These are phyloP conservation scores for Falcunculus frontatus DNA, from an alignment of 2,113 vertebrate species.

Conservation along the genomic window DNA sequence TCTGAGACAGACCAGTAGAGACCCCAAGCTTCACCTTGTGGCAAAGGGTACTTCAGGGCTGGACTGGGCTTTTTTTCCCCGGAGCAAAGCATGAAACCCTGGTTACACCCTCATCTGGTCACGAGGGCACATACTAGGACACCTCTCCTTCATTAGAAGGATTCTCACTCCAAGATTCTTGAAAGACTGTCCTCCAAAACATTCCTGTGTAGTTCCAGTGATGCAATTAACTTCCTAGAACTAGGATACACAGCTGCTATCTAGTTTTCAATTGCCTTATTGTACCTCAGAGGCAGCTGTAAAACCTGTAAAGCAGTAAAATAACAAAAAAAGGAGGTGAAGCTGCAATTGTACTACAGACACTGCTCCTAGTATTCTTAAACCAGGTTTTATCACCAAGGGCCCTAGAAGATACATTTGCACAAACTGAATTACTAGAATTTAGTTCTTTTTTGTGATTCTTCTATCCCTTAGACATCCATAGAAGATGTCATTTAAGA, in stretches of 20 bases:
- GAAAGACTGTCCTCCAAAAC: neutral
- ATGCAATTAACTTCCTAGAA: neutral
- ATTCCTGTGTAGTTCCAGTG: neutral
- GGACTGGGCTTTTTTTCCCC: neutral
- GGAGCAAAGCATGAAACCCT: neutral
- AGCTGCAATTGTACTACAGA: neutral
- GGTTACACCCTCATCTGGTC: rapidly evolving
- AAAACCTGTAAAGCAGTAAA: neutral
- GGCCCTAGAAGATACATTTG: neutral
- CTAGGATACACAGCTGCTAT: neutral
- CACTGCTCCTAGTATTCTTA: neutral
- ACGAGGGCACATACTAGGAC: neutral
- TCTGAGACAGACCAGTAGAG: rapidly evolving
- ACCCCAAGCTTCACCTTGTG: neutral
- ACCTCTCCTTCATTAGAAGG: neutral
- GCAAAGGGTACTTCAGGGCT: neutral
- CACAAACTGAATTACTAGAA: neutral
- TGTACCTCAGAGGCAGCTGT: neutral
- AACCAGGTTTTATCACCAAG: neutral
- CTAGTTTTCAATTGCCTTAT: neutral
- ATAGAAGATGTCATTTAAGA: rapidly evolving
- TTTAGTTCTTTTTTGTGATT: neutral
- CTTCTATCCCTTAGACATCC: neutral
- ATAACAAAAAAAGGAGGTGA: neutral
- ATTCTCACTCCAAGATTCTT: neutral